Evolutionary conservation across 2,113 vertebrate species (phyloP), one percentile per base, ranked within the genome.

Genomic region (Australoheros scitulus): DNA sequence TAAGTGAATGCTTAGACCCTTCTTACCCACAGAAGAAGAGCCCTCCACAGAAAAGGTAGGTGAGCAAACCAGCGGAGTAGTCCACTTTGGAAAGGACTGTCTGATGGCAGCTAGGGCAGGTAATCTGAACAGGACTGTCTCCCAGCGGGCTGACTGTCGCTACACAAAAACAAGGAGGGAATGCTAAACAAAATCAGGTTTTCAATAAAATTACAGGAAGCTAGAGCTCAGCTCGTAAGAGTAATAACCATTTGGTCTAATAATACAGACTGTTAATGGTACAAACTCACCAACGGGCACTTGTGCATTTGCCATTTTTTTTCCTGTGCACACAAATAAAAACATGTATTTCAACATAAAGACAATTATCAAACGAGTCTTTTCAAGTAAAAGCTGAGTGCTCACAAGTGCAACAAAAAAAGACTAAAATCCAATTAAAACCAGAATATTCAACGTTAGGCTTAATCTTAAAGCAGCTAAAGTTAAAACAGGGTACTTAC

Each of bases 1-100:
- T 18, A 41, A 56, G 26, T 20, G 7, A 34, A 36, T 2, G 4
- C 2, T 36, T 52, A 3, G 24, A 24, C 13, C 20, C 15, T 15
- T 92, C 96, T 78, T 91, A 97, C 97, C 97, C 97, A 81, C 96
- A 59, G 77, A 97, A 79, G 84, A 94, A 96, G 61, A 97, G 95
- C 79, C 97, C 96, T 36, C 96, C 96, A 18, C 97, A 97, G 0
- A 94, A 96, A 7, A 98, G 94, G 95, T 97, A 97, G 43, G 97
- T 96, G 87, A 97, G 88, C 36, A 96, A 90, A 1, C 97, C 97
- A 0, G 97, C n/a, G 0, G 88, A 92, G 3, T 95, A 93, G 0
- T 95, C 89, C 81, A 97, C 92, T 77, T 89, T 92, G 0, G 97
- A 96, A 63, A 97, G 88, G 0, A 97, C 95, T 50, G 93, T 29